These are phyloP conservation scores for Cylas formicarius DNA, from an alignment of 1,140 invertebrate genomes.

Conservation along the genomic window DNA sequence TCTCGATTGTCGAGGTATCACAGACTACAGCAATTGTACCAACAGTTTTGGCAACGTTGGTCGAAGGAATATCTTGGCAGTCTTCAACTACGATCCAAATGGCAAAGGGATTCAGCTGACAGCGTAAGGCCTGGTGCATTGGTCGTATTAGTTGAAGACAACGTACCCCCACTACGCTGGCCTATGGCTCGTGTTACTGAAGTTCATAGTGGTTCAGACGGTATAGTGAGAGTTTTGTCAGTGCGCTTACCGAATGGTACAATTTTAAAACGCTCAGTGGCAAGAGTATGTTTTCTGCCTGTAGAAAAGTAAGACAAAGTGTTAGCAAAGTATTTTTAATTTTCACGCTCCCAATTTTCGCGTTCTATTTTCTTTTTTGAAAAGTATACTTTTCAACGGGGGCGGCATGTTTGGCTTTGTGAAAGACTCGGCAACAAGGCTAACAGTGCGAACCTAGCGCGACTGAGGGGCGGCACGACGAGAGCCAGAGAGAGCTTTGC, in stretches of 20 bases:
- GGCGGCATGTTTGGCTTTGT: too few species aligned
- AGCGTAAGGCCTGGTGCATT: slow-evolving; percentile 18
- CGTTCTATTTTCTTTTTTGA: too few species aligned
- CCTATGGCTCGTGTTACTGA: slow-evolving; percentile 38
- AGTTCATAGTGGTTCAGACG: slow-evolving; percentile 22
- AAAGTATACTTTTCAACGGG: too few species aligned
- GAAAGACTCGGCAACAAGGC: too few species aligned
- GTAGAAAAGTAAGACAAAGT: background rate
- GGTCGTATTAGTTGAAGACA: slow-evolving; percentile 28
- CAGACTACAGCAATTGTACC: slow-evolving; percentile 12
- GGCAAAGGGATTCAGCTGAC: background rate
- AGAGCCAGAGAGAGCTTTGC: too few species aligned
- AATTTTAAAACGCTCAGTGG: slow-evolving; percentile 3
- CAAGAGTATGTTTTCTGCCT: slow-evolving; percentile 8
- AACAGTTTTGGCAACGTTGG: slow-evolving; percentile 26
- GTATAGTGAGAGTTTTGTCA: slow-evolving; percentile 10
- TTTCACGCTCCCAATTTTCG: too few species aligned
- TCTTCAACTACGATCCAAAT: slow-evolving; percentile 9
- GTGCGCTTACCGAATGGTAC: slow-evolving; percentile 1
- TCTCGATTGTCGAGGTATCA: slow-evolving; percentile 10
- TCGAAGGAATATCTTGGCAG: slow-evolving; percentile 17
- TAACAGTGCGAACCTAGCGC: too few species aligned
- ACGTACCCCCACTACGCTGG: slow-evolving; percentile 24
- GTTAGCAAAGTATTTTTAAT: background rate
- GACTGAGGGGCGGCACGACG: too few species aligned